Base-by-base conservation (phyloP, 2,888 invertebrate genomes). In the Drosophila demipolita region DNA sequence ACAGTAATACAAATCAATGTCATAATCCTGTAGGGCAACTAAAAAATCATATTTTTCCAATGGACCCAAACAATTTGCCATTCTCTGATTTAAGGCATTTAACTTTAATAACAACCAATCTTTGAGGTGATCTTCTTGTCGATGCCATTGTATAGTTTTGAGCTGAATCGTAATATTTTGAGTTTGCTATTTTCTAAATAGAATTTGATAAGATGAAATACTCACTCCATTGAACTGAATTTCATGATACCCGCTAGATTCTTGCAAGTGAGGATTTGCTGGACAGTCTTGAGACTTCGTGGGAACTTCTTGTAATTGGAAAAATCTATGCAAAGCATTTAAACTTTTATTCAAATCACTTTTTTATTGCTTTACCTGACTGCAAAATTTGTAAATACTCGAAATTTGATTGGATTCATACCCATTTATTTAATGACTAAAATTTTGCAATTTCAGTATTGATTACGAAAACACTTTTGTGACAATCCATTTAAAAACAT, bases 381-480 rank as follows among this genome's bases (percentile, higher is more conserved):
- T 50, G 35, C 35, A 26, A 85, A 73, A 76, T 83, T 88, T 35
- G 59, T 40, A n/a, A 86, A 63, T 45, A 88, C 75, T 74, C 62
- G 67, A 68, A 84, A 73, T 83, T 83, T 88, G 23, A 55, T 66
- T 42, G 50, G 53, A 65, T 70, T 35, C 84, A 84, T 84, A 53
- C 80, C 84, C 79, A 74, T 60, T 75, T 45, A 64, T 40, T 66
- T 36, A 72, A 49, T 23, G 23, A 29, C 54, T 52, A 49, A 50
- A 67, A 72, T 72, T 36, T 66, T 59, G 50, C 54, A 54, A 60
- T 40, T 29, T 66, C n/a, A 12, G 45, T 20, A 35, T 36, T 61
- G 59, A 72, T 11, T 32, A 4, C 23, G 20, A 36, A 20, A 15
- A 17, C 17, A 20, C 6, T 35, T 7, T 55, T 9, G 0, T 5